Base-by-base conservation (phyloP, 35 echinoderm and acorn worm species). In the Apostichopus japonicus region DNA sequence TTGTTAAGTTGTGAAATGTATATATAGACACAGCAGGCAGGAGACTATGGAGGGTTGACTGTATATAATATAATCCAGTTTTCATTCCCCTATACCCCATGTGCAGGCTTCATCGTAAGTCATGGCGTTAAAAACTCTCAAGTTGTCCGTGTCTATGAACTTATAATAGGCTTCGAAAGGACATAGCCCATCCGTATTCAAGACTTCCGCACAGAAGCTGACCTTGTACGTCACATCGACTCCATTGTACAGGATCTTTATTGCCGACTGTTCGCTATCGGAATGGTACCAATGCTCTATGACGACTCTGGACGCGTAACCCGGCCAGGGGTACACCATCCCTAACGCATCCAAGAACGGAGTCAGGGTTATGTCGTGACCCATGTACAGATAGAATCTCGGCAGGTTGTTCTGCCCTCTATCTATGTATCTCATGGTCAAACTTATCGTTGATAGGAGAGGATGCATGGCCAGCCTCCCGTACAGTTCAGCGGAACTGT, bases 71-170 rank as follows among this genome's bases (percentile, higher is more conserved):
- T 44, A 4, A 44, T 44, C 33, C 33, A 44, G 33, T 13, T 7
- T 75, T 75, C n/a, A 75, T 75, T 75, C 71, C 22, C 22, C 7
- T 0, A 89, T 89, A 65, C 62, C 62, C 86, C 86, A 89, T 25
- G 24, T 54, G 44, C 91, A 92, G 19, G 91, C 91, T 57, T 92
- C 55, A 53, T 92, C 77, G 52, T 92, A 92, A n/a, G 91, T 92
- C 25, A 19, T 52, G 58, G 77, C 79, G 33, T 71, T 57, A 71
- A 92, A 92, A 4, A 9, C 59, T 83, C 33, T 11, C 21, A 92
- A 44, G 53, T 92, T 92, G 54, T 83, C 91, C 9, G 2, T 54
- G 54, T 65, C 59, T 62, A 92, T 54, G 59, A 92, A 92, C 16
- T 92, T 23, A 81, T 6, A 24, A 52, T 83, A 92, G 23, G 23